Percentiles rank a stretch among this genome's conserved stretches.
Conservation (phyloP, 2,888 invertebrate genomes). For the Galeruca laticollis region DNA sequence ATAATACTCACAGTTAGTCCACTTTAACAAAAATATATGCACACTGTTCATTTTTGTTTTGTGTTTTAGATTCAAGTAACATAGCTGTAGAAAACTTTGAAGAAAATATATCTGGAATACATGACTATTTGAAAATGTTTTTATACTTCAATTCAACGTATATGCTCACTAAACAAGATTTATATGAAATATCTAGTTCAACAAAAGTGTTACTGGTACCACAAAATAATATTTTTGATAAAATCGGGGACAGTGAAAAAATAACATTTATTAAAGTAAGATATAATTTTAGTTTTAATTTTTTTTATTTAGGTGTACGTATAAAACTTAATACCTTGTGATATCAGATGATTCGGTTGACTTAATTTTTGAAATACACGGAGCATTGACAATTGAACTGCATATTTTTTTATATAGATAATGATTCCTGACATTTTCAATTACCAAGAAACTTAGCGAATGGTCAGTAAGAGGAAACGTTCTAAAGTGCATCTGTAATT, state of each 20-base stretch:
- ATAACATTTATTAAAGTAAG: constrained; percentile 32
- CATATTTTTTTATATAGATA: background rate
- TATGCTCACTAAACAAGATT: constrained; percentile 36
- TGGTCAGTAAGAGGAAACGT: too few species aligned
- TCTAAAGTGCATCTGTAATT: too few species aligned
- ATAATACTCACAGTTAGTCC: too few species aligned
- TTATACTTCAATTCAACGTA: constrained; percentile 39
- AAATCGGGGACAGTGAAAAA: constrained; percentile 15
- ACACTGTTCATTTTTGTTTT: background rate
- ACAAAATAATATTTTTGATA: constrained; percentile 14
- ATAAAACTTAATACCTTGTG: background rate
- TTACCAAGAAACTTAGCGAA: too few species aligned
- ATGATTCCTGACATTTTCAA: background rate
- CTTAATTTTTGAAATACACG: background rate
- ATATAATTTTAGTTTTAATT: constrained; percentile 6
- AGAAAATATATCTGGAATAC: constrained; percentile 16
- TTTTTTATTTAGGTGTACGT: background rate
- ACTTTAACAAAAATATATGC: too few species aligned
- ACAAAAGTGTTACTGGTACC: constrained; percentile 31
- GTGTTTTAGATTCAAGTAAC: constrained; percentile 21
- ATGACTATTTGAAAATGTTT: constrained; percentile 16
- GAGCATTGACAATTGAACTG: background rate
- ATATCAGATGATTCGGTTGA: background rate
- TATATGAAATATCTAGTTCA: constrained; percentile 25
- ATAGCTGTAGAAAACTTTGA: constrained; percentile 7